Conservation (phyloP, 2,113 vertebrate species). For the Amblyopsis rosae region DNA sequence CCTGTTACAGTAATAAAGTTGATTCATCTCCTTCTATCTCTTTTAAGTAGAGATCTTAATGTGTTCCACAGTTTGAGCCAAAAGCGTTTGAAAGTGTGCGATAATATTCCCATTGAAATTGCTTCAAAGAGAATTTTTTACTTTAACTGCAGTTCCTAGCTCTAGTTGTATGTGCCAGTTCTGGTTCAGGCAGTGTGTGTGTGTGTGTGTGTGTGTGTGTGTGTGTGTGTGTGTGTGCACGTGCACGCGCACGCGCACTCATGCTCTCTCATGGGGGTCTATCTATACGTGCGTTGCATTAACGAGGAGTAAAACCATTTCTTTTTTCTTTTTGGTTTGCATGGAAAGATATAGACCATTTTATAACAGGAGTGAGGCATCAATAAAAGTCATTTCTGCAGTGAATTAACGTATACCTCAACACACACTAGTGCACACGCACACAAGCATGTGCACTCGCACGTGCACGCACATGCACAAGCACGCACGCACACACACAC, state of each 20-base stretch:
- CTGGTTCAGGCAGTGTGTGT: conserved; percentile 4
- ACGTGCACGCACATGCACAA: not conserved
- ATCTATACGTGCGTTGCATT: conserved; percentile 3
- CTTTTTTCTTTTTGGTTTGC: not conserved
- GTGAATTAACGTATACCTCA: conserved; percentile 20
- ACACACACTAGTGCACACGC: not conserved
- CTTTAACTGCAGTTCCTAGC: conserved; percentile 13
- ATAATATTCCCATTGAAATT: conserved; percentile 33
- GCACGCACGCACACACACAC: conserved; percentile 1
- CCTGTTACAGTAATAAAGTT: conserved; percentile 42
- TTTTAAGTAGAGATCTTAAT: conserved; percentile 42
- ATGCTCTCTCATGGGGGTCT: not conserved
- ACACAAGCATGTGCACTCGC: too few relatives aligned
- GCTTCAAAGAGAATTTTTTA: conserved; percentile 37
- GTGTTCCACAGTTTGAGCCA: conserved; percentile 13
- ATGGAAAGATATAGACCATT: conserved; percentile 7
- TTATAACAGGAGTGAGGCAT: conserved; percentile 11
- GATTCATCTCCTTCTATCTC: conserved; percentile 21
- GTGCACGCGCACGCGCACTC: not conserved
- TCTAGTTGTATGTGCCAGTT: conserved; percentile 17
- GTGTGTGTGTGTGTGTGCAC: conserved; percentile 11
- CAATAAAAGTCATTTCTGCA: conserved; percentile 32
- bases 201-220: conserved; percentile 11
- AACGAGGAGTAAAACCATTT: conserved; percentile 21
- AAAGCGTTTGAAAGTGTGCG: conserved; percentile 27